These are phyloP conservation scores for Microctonus hyperodae DNA, from an alignment of 2,888 invertebrate species.

Conservation along the genomic window DNA sequence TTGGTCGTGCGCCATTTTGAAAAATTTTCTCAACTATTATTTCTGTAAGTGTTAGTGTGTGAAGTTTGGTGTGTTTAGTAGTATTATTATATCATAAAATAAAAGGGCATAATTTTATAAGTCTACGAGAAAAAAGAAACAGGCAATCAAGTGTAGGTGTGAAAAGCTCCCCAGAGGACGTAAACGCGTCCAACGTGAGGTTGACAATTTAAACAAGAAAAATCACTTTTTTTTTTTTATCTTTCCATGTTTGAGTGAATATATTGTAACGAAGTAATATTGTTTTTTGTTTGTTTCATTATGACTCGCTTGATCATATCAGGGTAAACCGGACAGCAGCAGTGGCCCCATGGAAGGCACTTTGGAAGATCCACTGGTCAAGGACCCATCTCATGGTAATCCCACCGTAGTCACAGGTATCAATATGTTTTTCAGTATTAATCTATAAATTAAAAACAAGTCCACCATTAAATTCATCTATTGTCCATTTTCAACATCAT, in stretches of 20 bases:
- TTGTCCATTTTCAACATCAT: not conserved
- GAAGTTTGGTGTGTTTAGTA: constrained; percentile 18
- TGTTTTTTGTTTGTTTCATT: constrained; percentile 8
- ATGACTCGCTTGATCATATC: not conserved
- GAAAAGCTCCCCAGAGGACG: not conserved
- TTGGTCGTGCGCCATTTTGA: constrained; percentile 59
- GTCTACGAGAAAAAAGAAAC: too few species aligned
- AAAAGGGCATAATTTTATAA: not conserved
- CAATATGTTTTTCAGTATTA: not conserved
- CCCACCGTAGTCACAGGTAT: constrained; percentile 54
- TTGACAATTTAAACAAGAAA: constrained; percentile 1
- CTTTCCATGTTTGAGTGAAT: not conserved
- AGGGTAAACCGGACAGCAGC: constrained; percentile 44
- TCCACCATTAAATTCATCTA: not conserved
- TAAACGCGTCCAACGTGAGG: not conserved
- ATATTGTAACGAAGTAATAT: constrained; percentile 8
- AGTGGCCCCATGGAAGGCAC: constrained; percentile 61
- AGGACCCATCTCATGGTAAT: constrained; percentile 56
- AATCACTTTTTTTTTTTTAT: not conserved
- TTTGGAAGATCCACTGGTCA: constrained; percentile 58
- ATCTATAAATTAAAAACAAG: not conserved
- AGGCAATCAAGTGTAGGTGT: not conserved
- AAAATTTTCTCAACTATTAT: constrained; percentile 53
- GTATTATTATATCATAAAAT: not conserved
- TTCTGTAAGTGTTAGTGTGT: constrained; percentile 38